phyloP scores from a whole-genome alignment of 2,888 invertebrate genomes.

The Thera obeliscata region DNA sequence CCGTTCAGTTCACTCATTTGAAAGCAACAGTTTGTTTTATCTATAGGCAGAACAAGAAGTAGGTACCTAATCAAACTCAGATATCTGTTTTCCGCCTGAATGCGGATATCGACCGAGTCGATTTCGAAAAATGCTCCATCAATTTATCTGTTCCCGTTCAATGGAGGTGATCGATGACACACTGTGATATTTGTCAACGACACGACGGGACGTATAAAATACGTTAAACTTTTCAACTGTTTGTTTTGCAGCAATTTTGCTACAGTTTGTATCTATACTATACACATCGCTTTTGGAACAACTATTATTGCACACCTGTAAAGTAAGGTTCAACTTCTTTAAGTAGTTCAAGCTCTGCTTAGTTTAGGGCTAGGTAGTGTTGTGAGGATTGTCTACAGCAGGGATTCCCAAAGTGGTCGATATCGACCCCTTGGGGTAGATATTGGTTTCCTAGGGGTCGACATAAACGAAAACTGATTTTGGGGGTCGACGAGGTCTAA shows the following conservation, averaged over 20 bases:
- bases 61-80: not conserved
- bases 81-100: slow-evolving; percentile 9
- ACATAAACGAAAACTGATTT: too few relatives aligned
- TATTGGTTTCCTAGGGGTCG: too few relatives aligned
- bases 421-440: too few relatives aligned
- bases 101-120: slow-evolving; percentile 41
- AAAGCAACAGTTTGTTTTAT: too few relatives aligned
- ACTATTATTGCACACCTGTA: not conserved
- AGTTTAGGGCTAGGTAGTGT: too few relatives aligned
- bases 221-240: slow-evolving; percentile 47
- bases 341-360: too few relatives aligned
- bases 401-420: too few relatives aligned
- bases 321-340: too few relatives aligned
- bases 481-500: too few relatives aligned
- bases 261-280: not conserved
- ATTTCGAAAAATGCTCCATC: slow-evolving; percentile 66
- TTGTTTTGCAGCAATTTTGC: slow-evolving; percentile 23
- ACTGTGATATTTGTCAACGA: slow-evolving; percentile 63
- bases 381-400: too few relatives aligned
- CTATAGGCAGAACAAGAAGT: too few relatives aligned
- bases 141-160: slow-evolving; percentile 68
- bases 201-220: slow-evolving; percentile 51
- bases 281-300: not conserved
- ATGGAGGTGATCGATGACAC: slow-evolving; percentile 66
- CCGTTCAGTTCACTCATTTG: too few relatives aligned